Evolutionary conservation across 2,113 vertebrate genomes (phyloP), one percentile per base, ranked within the genome.

Genomic region (Cyphomyrus plagiostoma): DNA sequence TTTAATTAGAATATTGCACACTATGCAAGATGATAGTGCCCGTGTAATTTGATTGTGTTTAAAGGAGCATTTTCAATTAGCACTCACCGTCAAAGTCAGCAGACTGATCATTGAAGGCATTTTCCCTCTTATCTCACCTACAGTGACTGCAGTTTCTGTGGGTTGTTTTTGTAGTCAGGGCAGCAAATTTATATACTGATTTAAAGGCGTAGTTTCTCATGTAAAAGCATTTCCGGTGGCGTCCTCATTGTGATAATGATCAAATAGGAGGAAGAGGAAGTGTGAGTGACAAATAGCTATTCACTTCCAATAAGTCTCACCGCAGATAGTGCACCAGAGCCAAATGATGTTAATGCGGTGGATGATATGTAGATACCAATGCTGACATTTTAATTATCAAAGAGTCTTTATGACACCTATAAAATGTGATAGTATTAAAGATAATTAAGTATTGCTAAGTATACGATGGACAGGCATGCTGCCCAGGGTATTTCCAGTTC

Each of bases 201-300:
- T 39, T 23, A 49, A 88, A 83, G 74, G 70, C 49, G 50, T 53
- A 4, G 35, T 11, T 35, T 48, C 26, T 52, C 45, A 82, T 4
- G 74, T 82, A 58, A 85, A 58, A 85, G 52, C 50, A 85, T 53
- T 89, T 89, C 50, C 88, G 74, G 23, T 46, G 49, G n/a, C n/a
- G 17, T 6, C 30, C 5, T 42, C 48, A 2, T 74, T 42, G 26
- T 53, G 70, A 89, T 77, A 42, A 46, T 10, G n/a, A 87, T 35
- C 50, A 87, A 35, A 56, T 35, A 42, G 17, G 30, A 87, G 48
- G 26, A 87, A 87, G 26, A 23, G 48, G 30, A 87, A 87, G 23
- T 13, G 3, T 1, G 6, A 50, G 48, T n/a, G 83, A 49, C 46
- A 85, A 85, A 50, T 85, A 45, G 23, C 9, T 13, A 26, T 85